A percentile compares a stretch with the other conserved stretches of the same genome.
Conservation (phyloP, 2,113 vertebrate species). For the Microcebus lehilahytsara region DNA sequence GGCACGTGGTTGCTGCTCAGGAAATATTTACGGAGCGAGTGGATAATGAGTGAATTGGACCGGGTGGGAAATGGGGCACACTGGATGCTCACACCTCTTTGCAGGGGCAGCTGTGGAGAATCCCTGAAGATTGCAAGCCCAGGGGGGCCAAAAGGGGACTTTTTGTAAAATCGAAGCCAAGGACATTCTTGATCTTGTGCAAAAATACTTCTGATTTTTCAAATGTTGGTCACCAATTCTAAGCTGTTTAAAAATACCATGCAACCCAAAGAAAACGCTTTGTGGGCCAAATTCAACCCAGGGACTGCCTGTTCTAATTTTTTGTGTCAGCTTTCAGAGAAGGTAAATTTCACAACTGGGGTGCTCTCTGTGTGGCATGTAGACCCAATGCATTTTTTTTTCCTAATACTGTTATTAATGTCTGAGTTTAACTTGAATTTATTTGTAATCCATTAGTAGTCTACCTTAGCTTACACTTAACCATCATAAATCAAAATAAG, state of each 20-base stretch:
- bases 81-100: neutral
- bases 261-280: neutral
- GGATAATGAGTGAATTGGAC: neutral
- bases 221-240: neutral
- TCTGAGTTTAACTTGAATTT: slow-evolving; percentile 44
- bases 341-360: neutral
- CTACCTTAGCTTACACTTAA: neutral
- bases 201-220: neutral
- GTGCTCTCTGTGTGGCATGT: neutral
- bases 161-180: neutral
- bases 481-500: slow-evolving; percentile 57
- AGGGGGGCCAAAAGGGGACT: neutral
- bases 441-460: slow-evolving; percentile 58
- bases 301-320: neutral
- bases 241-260: neutral
- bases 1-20: neutral
- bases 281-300: neutral
- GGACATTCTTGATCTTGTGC: neutral
- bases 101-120: neutral
- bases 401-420: neutral
- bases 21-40: neutral
- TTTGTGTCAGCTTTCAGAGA: neutral
- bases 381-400: neutral
- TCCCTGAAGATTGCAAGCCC: neutral
- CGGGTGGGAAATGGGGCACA: neutral